These are phyloP conservation scores for Leptura quadrifasciata DNA, from an alignment of 2,888 invertebrate genomes.

Conservation along the genomic window DNA sequence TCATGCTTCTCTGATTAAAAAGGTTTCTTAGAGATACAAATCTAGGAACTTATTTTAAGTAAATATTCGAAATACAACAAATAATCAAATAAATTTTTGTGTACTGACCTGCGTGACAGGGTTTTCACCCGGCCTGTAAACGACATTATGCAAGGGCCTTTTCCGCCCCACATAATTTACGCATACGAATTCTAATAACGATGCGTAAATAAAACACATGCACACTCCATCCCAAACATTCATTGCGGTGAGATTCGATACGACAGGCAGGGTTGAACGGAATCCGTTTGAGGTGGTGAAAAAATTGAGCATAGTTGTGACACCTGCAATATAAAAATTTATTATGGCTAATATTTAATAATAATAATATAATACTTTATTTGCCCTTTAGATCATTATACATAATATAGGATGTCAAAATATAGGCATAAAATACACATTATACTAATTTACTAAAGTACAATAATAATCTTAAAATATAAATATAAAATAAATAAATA, in stretches of 20 bases:
- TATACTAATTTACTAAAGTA: too few species aligned
- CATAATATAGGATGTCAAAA: too few species aligned
- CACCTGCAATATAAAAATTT: constrained; percentile 81
- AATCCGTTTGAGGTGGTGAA: constrained; percentile 96
- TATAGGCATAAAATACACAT: too few species aligned
- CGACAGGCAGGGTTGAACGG: constrained; percentile 93
- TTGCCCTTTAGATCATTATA: too few species aligned
- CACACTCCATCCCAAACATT: constrained; percentile 98
- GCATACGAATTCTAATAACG: constrained; percentile 94
- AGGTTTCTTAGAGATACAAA: neutral
- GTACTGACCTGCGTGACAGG: constrained; percentile 90
- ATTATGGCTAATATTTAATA: too few species aligned
- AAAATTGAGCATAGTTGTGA: constrained; percentile 98
- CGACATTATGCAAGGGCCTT: constrained; percentile 90
- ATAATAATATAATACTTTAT: too few species aligned
- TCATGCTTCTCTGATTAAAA: constrained; percentile 15
- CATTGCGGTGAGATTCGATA: constrained; percentile 95
- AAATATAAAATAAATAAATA: too few species aligned
- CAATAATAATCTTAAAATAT: too few species aligned
- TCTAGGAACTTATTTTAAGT: neutral
- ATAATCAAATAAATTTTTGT: neutral
- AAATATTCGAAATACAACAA: neutral
- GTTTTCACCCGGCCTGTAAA: constrained; percentile 92
- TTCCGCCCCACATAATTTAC: constrained; percentile 96
- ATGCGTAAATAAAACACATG: constrained; percentile 98